Percentiles rank a stretch among this genome's conserved stretches.
Conservation (phyloP, 2,888 invertebrate species). For the Xanthia icteritia region DNA sequence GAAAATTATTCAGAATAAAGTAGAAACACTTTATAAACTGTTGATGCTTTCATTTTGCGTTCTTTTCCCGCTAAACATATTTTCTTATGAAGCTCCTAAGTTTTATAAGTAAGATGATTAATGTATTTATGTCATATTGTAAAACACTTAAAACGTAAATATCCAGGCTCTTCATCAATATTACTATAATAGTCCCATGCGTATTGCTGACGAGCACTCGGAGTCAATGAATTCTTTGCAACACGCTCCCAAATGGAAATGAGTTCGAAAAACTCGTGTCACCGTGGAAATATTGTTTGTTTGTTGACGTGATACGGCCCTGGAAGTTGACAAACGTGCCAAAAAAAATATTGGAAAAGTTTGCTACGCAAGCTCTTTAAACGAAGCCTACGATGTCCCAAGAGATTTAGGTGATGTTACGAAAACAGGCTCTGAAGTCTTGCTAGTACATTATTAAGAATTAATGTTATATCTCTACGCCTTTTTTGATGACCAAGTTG, state of each 20-base stretch:
- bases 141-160: neutral
- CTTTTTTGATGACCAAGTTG: neutral
- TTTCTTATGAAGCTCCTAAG: neutral
- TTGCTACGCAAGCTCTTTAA: conserved; percentile 76
- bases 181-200: conserved; percentile 72
- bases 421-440: conserved; percentile 57
- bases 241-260: conserved; percentile 81
- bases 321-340: conserved; percentile 84
- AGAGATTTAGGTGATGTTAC: conserved; percentile 64
- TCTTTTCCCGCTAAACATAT: neutral
- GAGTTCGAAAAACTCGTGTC: conserved; percentile 82
- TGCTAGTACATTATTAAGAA: conserved; percentile 19
- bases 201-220: conserved; percentile 68
- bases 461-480: neutral
- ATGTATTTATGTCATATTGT: neutral
- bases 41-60: neutral
- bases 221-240: conserved; percentile 79
- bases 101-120: neutral
- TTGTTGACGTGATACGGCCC: conserved; percentile 81
- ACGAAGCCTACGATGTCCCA: conserved; percentile 69
- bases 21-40: neutral
- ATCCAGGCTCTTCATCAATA: conserved; percentile 57
- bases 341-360: conserved; percentile 88
- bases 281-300: conserved; percentile 84
- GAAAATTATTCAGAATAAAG: too few species aligned